Evolutionary conservation across 2,113 vertebrate species (phyloP), one percentile per base, ranked within the genome.

Genomic region (Zonotrichia leucophrys): DNA sequence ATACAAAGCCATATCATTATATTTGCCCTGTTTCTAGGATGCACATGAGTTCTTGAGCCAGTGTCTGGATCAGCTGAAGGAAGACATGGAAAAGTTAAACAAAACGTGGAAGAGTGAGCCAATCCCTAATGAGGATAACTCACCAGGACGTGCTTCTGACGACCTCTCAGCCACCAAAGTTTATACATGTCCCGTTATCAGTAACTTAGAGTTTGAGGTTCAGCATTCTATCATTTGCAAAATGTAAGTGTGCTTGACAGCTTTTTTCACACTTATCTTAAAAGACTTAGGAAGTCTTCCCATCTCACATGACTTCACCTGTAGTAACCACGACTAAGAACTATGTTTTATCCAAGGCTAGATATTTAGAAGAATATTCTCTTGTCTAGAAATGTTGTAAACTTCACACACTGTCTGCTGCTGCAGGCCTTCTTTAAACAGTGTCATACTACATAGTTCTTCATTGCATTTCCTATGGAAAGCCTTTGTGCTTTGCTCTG

Each of bases 31-130:
- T 91, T 95, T 91, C 56, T 95, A 99, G 99, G 99, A 99, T 94
- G 99, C 99, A 60, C 99, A 99, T 67, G 99, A 99, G 97, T 99
- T 99, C 96, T 96, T 99, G 97, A 99, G 99, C 95, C 99, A 99
- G 97, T 99, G 99, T 97, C 97, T 99, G 97, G 99, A 99, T 96
- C 99, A 99, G 95, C 97, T 99, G 75, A 99, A 99, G 94, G 99
- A 99, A 24, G 99, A 99, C 35, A 99, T 99, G 96, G 99, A 99
- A 93, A 99, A 99, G 89, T 97, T 99, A 92, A 99, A 99, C 96
- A 99, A 99, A 98, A 99, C 97, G 83, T 99, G 98, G 98, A 98
- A 98, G 62, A 99, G 95, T 11, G 99, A 99, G 52, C 94, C 97
- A 24, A 42, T 96, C 5, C 90, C 97, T 46, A 98, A 97, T 86